Percentiles rank a stretch among this genome's conserved stretches.
These are phyloP conservation scores for Chloroceryle amazona DNA, from an alignment of 2,797 vertebrate genomes.

Conservation along the genomic window DNA sequence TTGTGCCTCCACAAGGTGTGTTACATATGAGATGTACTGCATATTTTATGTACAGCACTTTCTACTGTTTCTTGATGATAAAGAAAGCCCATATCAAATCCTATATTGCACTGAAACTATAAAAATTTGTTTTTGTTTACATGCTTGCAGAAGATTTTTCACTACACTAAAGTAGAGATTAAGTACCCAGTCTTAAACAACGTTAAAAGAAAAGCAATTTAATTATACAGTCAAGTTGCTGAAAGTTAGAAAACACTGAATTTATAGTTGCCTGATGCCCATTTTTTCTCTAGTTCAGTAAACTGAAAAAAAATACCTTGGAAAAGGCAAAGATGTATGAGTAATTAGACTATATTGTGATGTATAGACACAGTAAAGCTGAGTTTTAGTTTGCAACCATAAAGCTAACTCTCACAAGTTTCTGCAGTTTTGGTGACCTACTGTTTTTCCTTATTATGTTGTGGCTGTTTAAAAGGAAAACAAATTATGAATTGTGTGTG, in stretches of 20 bases:
- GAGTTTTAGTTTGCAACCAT: not conserved
- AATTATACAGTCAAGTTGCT: not conserved
- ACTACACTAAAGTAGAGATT: not conserved
- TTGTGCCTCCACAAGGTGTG: not conserved
- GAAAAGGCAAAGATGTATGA: not conserved
- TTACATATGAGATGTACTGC: not conserved
- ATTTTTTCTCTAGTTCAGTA: not conserved
- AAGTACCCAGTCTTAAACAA: not conserved
- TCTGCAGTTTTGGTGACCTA: not conserved
- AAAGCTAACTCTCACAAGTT: not conserved
- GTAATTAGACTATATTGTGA: not conserved
- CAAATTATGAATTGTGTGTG: not conserved
- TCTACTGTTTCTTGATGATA: not conserved
- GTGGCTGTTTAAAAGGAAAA: not conserved
- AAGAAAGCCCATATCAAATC: not conserved
- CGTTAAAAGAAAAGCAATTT: not conserved
- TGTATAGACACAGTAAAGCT: not conserved
- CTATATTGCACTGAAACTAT: not conserved
- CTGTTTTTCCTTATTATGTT: not conserved
- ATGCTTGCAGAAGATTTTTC: not conserved
- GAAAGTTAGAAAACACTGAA: not conserved
- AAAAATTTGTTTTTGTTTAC: not conserved
- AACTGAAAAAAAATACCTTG: not conserved
- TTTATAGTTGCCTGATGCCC: not conserved
- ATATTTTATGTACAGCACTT: not conserved